phyloP scores from a whole-genome alignment of 2,113 vertebrate species.

The Mesitornis unicolor region DNA sequence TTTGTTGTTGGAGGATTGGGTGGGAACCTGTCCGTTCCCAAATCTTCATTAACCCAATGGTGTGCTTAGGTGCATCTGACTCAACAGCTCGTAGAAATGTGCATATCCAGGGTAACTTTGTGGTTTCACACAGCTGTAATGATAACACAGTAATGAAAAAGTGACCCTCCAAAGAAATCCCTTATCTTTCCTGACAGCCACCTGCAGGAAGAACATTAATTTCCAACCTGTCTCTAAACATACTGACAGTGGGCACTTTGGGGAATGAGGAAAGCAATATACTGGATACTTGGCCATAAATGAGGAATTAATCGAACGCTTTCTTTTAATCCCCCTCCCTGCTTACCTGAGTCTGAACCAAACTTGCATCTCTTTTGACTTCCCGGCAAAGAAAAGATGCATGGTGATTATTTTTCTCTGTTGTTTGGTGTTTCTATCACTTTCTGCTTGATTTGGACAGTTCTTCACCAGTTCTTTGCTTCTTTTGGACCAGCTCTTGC shows the following conservation, averaged over 20 bases:
- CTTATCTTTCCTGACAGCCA: neutral
- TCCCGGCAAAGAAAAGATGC: neutral
- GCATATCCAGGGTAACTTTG: fast-evolving
- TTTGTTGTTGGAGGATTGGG: fast-evolving
- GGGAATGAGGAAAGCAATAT: neutral
- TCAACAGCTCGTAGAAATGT: neutral
- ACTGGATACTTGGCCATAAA: neutral
- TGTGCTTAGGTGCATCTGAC: fast-evolving
- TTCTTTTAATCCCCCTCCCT: neutral
- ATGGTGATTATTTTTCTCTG: neutral
- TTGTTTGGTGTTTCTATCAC: neutral
- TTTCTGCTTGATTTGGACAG: neutral
- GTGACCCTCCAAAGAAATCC: neutral
- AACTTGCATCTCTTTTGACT: neutral
- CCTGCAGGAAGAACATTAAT: neutral
- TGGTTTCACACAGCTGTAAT: neutral
- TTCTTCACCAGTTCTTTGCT: neutral
- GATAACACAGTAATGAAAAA: neutral
- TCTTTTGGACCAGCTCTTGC: neutral
- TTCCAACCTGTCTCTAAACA: constrained; percentile 34
- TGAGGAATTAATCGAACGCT: constrained; percentile 50
- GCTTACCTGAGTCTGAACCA: neutral
- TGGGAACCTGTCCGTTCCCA: neutral
- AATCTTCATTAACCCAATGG: fast-evolving
- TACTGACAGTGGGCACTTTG: neutral